phyloP scores from a whole-genome alignment of 2,113 vertebrate genomes.

The Garra rufa region DNA sequence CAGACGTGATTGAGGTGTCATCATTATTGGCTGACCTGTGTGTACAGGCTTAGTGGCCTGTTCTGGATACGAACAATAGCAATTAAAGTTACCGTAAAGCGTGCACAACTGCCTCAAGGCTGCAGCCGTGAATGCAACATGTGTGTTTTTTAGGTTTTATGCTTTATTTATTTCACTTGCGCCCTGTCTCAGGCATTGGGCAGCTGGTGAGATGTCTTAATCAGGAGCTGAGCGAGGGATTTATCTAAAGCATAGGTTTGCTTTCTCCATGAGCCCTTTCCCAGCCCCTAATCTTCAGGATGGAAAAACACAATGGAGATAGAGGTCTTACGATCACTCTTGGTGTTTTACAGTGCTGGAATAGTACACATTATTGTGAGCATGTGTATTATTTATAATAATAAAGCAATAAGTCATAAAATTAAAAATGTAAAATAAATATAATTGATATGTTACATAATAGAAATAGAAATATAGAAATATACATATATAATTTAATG shows the following conservation, averaged over 20 bases:
- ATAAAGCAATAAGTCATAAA: not conserved
- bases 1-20: constrained; percentile 67
- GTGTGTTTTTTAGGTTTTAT: constrained; percentile 22
- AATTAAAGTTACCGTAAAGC: constrained; percentile 46
- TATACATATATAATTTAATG: not conserved
- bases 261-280: constrained; percentile 11
- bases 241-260: constrained; percentile 29
- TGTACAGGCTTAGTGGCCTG: constrained; percentile 40
- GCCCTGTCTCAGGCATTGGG: not conserved
- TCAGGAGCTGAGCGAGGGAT: constrained; percentile 38
- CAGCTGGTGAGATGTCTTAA: constrained; percentile 40
- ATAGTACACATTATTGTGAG: not conserved
- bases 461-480: not conserved
- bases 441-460: not conserved
- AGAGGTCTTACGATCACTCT: not conserved
- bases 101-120: constrained; percentile 36
- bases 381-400: not conserved
- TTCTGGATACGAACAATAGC: constrained; percentile 35
- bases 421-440: not conserved
- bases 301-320: constrained; percentile 27
- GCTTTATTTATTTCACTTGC: constrained; percentile 36
- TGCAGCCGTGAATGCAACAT: not conserved
- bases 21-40: constrained; percentile 65
- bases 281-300: constrained; percentile 33
- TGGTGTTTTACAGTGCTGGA: not conserved